Evolutionary conservation across 2,888 invertebrate species (phyloP), one percentile per base, ranked within the genome.

Genomic region (Melieria picta): DNA sequence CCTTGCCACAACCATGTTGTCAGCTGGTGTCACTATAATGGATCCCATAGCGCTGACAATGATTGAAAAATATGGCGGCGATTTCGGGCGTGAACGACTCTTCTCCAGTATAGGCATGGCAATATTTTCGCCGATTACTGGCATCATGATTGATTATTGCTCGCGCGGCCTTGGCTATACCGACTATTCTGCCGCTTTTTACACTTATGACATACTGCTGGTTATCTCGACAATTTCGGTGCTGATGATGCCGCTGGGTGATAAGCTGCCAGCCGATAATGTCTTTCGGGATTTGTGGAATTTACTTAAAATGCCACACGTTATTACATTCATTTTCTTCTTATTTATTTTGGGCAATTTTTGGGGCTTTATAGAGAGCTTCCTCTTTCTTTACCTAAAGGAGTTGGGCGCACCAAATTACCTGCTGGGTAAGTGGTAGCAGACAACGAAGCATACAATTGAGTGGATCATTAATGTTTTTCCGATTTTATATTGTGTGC

Each of bases 331-430:
- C 81, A 92, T 96, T 81, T 88, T 93, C 79, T 93, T 95, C 84
- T 88, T 96, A 58, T 94, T 94, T 82, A 90, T 93, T 46, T 89
- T 96, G 79, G 96, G 96, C 72, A 93, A 94, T 81, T 91, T 94
- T 84, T 95, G 94, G 92, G 96, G 96, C 47, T 95, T 95, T 85
- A 94, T 96, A 70, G 96, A 96, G 85, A 94, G 94, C 66, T 96
- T 94, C 84, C 88, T 96, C 48, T 96, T 95, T 85, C 90, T 95
- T 82, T 96, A 94, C 85, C 89, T 96, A 75, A 93, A 93, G 86
- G 94, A 95, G 85, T 88, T 95, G 75, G 93, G 94, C 16, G 94
- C 94, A 65, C 93, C 94, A 0, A 94, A 93, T 85, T 94, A 93
- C 84, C 88, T 95, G 74, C 87, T 95, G 65, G 95, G 94, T 92